Conservation (phyloP, 2,113 vertebrate genomes). For the Corythornis cristatus region DNA sequence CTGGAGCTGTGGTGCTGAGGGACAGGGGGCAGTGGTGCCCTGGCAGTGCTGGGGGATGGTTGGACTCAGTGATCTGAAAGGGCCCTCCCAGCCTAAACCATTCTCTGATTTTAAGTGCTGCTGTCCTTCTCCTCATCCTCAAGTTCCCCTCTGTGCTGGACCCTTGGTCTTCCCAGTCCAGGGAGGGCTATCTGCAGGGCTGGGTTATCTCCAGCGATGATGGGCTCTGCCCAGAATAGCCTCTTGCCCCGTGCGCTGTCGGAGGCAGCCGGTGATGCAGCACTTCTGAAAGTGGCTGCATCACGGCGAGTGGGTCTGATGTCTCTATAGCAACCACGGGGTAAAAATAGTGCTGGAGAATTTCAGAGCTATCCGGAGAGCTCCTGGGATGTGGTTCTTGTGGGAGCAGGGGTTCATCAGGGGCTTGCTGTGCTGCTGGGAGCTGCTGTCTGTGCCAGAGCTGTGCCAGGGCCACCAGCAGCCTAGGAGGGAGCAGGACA, state of each 20-base stretch:
- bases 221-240: not conserved
- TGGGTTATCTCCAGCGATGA: not conserved
- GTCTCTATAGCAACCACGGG: conserved; percentile 68
- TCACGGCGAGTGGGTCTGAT: not conserved
- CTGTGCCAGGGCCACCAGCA: not conserved
- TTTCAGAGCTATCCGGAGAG: not conserved
- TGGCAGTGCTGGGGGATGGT: not conserved
- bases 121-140: not conserved
- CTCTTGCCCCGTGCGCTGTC: not conserved
- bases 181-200: not conserved
- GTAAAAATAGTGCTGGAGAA: conserved; percentile 70
- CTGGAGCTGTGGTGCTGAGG: not conserved
- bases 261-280: not conserved
- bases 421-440: accelerated
- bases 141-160: too few relatives aligned
- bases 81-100: not conserved
- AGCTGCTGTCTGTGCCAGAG: not conserved
- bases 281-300: conserved; percentile 24
- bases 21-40: not conserved
- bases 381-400: not conserved
- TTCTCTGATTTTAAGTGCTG: not conserved
- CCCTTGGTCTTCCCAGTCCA: too few relatives aligned
- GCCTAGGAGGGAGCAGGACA: not conserved
- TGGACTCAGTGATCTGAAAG: not conserved
- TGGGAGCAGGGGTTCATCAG: not conserved